Percentiles rank a stretch among this genome's conserved stretches.
Conservation (phyloP, 2,797 vertebrate genomes). For the Enteromius thamalakanensis region DNA sequence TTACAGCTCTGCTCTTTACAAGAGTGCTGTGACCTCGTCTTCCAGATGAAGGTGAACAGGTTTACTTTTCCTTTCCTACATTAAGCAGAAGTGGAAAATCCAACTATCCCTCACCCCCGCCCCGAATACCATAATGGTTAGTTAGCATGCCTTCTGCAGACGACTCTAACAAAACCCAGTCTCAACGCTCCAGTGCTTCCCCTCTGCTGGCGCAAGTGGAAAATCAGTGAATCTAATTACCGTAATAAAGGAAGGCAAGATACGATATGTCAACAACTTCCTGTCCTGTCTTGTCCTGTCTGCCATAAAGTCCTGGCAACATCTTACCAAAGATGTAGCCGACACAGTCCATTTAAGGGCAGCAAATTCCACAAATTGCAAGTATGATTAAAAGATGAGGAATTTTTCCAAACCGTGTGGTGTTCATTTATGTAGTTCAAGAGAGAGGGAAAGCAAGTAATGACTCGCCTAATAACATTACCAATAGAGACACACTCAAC, state of each 20-base stretch:
- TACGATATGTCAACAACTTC: slow-evolving; percentile 8
- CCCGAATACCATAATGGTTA: slow-evolving; percentile 17
- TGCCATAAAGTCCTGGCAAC: neutral
- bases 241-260: slow-evolving; percentile 18
- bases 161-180: slow-evolving; percentile 12
- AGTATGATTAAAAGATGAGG: slow-evolving; percentile 6
- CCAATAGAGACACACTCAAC: neutral
- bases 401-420: slow-evolving; percentile 12
- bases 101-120: slow-evolving; percentile 2
- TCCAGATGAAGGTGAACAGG: slow-evolving; percentile 44
- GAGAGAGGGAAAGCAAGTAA: slow-evolving; percentile 8
- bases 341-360: neutral
- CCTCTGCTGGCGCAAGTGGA: slow-evolving; percentile 28
- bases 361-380: slow-evolving; percentile 18
- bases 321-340: neutral
- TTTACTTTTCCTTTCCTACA: slow-evolving; percentile 46
- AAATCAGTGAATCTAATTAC: slow-evolving; percentile 46
- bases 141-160: slow-evolving; percentile 30
- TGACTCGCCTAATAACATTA: slow-evolving; percentile 14
- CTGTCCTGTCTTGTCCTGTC: slow-evolving; percentile 8
- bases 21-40: slow-evolving; percentile 62
- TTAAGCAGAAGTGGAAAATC: slow-evolving; percentile 44
- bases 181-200: slow-evolving; percentile 1
- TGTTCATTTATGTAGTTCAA: slow-evolving; percentile 14
- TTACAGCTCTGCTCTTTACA: slow-evolving; percentile 72